phyloP scores from a whole-genome alignment of 2,113 vertebrate species.

The Toxotes chatareus region DNA sequence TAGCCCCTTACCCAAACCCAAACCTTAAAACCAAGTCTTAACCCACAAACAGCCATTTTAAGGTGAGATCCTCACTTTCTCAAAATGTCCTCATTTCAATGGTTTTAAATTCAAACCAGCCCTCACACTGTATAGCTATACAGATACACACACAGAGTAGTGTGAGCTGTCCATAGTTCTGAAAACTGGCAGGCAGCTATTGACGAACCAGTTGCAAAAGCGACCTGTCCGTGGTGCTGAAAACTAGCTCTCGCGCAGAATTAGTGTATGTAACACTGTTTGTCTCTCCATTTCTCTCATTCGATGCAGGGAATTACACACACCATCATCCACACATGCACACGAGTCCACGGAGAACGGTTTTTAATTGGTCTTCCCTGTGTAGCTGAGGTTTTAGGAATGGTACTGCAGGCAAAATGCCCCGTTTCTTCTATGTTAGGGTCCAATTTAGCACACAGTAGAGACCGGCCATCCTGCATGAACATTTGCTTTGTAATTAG shows the following conservation, averaged over 20 bases:
- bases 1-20: too few relatives aligned
- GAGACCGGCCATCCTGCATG: conserved; percentile 48
- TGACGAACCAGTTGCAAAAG: not conserved
- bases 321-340: conserved; percentile 46
- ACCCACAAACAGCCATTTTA: too few relatives aligned
- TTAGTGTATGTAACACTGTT: conserved; percentile 24
- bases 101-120: too few relatives aligned
- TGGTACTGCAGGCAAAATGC: conserved; percentile 59
- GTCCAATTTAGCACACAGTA: conserved; percentile 69
- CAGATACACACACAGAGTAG: not conserved
- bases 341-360: conserved; percentile 27
- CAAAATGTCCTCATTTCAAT: too few relatives aligned
- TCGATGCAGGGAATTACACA: conserved; percentile 30
- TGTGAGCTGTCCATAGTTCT: conserved; percentile 66
- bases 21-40: too few relatives aligned
- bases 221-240: conserved; percentile 71
- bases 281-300: conserved; percentile 30
- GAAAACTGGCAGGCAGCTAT: conserved; percentile 31
- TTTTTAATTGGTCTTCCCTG: conserved; percentile 72
- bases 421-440: conserved; percentile 61
- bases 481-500: conserved; percentile 68
- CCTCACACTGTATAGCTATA: not conserved
- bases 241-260: conserved; percentile 14
- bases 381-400: conserved; percentile 63
- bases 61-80: too few relatives aligned